phyloP scores from a whole-genome alignment of 2,888 invertebrate species.

The Cetonia aurata region DNA sequence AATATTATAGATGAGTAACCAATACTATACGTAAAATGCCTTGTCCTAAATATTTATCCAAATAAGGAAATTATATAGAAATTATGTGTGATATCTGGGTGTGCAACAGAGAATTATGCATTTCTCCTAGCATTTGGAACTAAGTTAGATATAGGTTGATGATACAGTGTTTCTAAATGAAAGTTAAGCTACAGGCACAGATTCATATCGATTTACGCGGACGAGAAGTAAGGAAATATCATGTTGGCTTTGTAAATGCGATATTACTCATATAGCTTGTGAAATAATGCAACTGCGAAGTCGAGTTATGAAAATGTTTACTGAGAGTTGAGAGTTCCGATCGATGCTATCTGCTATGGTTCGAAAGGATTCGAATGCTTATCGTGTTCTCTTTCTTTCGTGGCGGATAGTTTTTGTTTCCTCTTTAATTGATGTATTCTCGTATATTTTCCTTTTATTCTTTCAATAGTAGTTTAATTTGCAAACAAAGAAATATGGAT shows the following conservation, averaged over 20 bases:
- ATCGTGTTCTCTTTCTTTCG: not conserved
- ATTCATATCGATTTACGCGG: conserved; percentile 25
- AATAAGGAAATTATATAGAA: not conserved
- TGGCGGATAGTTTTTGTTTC: not conserved
- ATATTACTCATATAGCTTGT: conserved; percentile 17
- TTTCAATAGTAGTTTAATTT: not conserved
- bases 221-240: conserved; percentile 29
- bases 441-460: not conserved
- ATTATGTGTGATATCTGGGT: too few species aligned
- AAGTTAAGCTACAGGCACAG: conserved; percentile 28
- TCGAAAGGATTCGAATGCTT: not conserved
- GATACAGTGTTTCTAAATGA: conserved; percentile 20
- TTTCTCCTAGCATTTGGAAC: not conserved
- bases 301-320: conserved; percentile 12
- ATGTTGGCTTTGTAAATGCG: conserved; percentile 12
- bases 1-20: too few species aligned
- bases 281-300: conserved; percentile 10
- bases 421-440: not conserved
- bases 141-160: conserved; percentile 20
- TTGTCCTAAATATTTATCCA: too few species aligned
- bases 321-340: not conserved
- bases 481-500: too few species aligned
- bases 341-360: not conserved
- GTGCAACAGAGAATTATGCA: too few species aligned
- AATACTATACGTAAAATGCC: too few species aligned